Evolutionary conservation across 2,888 invertebrate species (phyloP).

Genomic region (Lordiphosa andalusiaca): DNA sequence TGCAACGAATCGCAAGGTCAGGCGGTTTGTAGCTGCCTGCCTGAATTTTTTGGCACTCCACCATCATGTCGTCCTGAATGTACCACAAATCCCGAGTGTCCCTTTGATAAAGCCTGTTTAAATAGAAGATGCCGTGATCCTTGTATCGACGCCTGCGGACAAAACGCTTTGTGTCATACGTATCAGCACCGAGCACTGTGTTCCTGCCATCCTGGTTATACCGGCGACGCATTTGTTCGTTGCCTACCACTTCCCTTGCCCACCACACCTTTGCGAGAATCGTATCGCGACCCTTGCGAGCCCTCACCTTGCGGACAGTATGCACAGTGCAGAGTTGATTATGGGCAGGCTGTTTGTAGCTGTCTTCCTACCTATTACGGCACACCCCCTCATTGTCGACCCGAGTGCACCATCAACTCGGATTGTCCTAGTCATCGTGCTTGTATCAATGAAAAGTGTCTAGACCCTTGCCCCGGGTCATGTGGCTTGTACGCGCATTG

Average conservation of each 20-base stretch:
- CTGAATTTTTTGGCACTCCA: constrained; percentile 84
- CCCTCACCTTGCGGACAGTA: constrained; percentile 87
- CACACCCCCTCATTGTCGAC: constrained; percentile 86
- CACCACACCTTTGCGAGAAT: constrained; percentile 74
- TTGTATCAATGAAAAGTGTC: constrained; percentile 86
- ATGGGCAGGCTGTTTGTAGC: constrained; percentile 84
- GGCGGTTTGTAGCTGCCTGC: constrained; percentile 84
- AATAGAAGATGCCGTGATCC: constrained; percentile 84
- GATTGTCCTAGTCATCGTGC: constrained; percentile 86
- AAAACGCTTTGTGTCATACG: constrained; percentile 83
- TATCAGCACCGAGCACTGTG: constrained; percentile 83
- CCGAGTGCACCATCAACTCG: constrained; percentile 86
- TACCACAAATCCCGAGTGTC: constrained; percentile 83
- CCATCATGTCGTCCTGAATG: constrained; percentile 86
- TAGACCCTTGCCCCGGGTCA: constrained; percentile 87
- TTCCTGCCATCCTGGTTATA: constrained; percentile 84
- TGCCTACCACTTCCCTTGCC: constrained; percentile 82
- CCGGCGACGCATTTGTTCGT: constrained; percentile 86
- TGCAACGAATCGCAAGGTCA: constrained; percentile 84
- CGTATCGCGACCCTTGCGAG: constrained; percentile 82
- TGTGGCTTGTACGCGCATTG: constrained; percentile 88
- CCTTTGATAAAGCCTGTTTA: constrained; percentile 83
- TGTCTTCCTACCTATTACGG: constrained; percentile 85
- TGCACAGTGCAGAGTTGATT: constrained; percentile 84
- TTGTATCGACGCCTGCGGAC: constrained; percentile 84